Base-by-base conservation (phyloP, 2,888 invertebrate species). In the Limnephilus marmoratus region DNA sequence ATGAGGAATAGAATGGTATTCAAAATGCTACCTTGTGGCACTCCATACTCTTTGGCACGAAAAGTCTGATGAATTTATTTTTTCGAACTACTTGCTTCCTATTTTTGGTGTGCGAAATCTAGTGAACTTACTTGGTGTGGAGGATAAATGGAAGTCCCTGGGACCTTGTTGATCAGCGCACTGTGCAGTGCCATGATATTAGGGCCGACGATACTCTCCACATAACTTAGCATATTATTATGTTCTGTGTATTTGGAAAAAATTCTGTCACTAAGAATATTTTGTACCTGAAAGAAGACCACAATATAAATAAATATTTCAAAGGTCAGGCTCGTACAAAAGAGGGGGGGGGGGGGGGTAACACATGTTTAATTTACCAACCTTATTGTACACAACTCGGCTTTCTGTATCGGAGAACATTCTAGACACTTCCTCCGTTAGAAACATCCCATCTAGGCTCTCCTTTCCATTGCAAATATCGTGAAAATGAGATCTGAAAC, bases 81-180 rank as follows among this genome's bases (percentile, higher is more conserved):
- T 18, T 18, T 53, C 4, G 24, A 18, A 24, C 68, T 24, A 24
- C 1, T 24, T 68, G 68, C 24, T 68, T 68, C 24, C 24, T 68
- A 1, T 68, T 9, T n/a, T 68, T 24, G 7, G n/a, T 68, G 68
- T 68, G 11, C 4, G 68, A 68, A 9, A n/a, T 68, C 2, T 24
- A 7, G 37, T 41, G 41, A 15, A 90, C 92, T 94, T 95, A 97
- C 97, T 96, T 97, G 97, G 94, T 98, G 98, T 3, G 97, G 95
- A 0, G 97, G 98, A 95, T 98, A 97, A 24, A 96, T 95, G 3
- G 97, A 97, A 0, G 97, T 96, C 94, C 98, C 98, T 0, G 98
- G 98, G 0, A 99, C 98, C 94, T 98, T 98, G 95, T 98, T 98
- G 94, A 99, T 98, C 81, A 99, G 95, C 98, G 99, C 98, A 81